phyloP scores from a whole-genome alignment of 2,797 vertebrate species.

The Malurus leucopterus region DNA sequence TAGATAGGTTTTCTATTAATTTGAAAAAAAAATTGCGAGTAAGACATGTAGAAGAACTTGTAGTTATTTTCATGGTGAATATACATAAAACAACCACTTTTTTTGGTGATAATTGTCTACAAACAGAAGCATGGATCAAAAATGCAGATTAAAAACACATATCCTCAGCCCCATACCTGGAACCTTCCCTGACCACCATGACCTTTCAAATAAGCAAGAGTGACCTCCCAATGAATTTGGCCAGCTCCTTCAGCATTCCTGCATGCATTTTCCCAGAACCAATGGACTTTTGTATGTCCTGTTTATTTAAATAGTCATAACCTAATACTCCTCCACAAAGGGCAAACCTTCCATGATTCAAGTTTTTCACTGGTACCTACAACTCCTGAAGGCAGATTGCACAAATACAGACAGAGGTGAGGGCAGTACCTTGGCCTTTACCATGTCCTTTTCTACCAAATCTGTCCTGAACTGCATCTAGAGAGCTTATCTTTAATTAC shows the following conservation, averaged over 20 bases:
- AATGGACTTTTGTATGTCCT: neutral
- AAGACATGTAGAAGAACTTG: neutral
- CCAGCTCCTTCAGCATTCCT: neutral
- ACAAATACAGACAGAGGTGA: neutral
- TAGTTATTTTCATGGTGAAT: neutral
- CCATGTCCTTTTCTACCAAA: neutral
- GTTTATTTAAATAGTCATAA: neutral
- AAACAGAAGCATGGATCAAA: neutral
- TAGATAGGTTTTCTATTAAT: neutral
- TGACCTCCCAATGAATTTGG: accelerated
- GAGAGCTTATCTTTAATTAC: neutral
- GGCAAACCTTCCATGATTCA: neutral
- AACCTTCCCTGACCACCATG: neutral
- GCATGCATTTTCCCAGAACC: neutral
- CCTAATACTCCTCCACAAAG: neutral
- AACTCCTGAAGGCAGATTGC: neutral
- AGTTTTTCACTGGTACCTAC: neutral
- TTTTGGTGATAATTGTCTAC: neutral
- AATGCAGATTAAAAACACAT: neutral
- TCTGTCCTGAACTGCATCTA: neutral
- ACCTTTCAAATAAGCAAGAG: neutral
- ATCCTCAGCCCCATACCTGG: neutral
- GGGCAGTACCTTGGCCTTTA: neutral
- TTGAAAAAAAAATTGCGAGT: neutral
- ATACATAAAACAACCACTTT: neutral